Conservation (phyloP, 2,888 invertebrate genomes). For the Miltochrista miniata region DNA sequence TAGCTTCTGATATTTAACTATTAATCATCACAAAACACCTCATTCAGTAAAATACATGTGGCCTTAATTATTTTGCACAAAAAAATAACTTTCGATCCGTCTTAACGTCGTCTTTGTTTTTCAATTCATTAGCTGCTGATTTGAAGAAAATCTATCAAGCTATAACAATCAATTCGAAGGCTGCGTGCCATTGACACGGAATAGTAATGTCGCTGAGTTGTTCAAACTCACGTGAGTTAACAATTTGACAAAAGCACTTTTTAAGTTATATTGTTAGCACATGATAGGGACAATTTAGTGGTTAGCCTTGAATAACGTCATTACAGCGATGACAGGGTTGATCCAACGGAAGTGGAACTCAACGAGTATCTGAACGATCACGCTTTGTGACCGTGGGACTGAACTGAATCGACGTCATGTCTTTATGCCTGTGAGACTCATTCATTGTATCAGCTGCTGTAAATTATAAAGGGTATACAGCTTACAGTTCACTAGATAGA, state of each 20-base stretch:
- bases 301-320: conserved; percentile 49
- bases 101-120: background rate
- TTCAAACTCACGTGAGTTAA: conserved; percentile 6
- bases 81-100: too few relatives aligned
- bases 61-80: too few relatives aligned
- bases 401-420: conserved; percentile 8
- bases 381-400: conserved; percentile 33
- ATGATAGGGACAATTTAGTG: conserved; percentile 45
- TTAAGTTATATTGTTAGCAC: conserved; percentile 33
- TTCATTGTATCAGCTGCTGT: background rate
- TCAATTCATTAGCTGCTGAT: background rate
- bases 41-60: too few relatives aligned
- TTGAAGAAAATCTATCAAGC: too few relatives aligned
- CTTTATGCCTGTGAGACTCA: conserved; percentile 5
- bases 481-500: background rate
- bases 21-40: too few relatives aligned
- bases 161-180: background rate
- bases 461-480: background rate
- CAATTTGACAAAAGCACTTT: conserved; percentile 29
- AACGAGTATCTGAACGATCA: conserved; percentile 26
- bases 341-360: conserved; percentile 60
- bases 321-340: conserved; percentile 59
- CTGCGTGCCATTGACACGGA: conserved; percentile 7
- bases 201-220: background rate
- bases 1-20: too few relatives aligned